Percentiles rank a stretch among this genome's conserved stretches.
Evolutionary conservation across 2,113 vertebrate genomes (phyloP).

Genomic region (Ardeotis arabs): DNA sequence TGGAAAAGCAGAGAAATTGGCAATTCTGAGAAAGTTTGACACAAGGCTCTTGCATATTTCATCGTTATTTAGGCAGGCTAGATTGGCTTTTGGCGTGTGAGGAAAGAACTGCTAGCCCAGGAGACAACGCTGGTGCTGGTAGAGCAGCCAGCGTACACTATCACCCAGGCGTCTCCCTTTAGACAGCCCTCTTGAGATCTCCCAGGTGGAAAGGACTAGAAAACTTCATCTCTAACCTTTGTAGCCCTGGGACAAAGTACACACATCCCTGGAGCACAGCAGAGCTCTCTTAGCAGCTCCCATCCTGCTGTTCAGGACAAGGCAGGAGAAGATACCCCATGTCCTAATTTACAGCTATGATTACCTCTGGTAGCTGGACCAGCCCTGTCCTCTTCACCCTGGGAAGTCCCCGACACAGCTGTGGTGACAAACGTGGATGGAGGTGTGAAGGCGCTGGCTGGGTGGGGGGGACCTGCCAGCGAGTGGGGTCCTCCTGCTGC

Average conservation of each 20-base stretch:
- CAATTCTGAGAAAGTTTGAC: not conserved
- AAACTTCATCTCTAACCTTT: not conserved
- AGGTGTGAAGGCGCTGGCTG: not conserved
- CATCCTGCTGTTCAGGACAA: not conserved
- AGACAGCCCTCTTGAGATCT: not conserved
- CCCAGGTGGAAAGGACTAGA: not conserved
- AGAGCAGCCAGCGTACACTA: not conserved
- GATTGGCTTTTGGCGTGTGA: not conserved
- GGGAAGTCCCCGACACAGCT: not conserved
- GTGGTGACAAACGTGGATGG: not conserved
- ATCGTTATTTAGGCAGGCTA: not conserved
- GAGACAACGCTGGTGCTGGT: not conserved
- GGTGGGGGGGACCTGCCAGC: not conserved
- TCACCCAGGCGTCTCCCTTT: not conserved
- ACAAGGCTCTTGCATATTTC: not conserved
- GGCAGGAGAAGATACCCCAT: not conserved
- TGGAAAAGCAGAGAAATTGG: not conserved
- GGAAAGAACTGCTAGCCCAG: not conserved
- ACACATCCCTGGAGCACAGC: not conserved
- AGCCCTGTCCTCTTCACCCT: not conserved
- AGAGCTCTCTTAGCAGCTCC: not conserved
- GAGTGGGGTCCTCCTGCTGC: not conserved
- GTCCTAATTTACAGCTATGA: not conserved
- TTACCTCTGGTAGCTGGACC: slow-evolving; percentile 44
- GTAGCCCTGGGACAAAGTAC: not conserved